Base-by-base conservation (phyloP, 2,888 invertebrate species). In the Alcis repandata region DNA sequence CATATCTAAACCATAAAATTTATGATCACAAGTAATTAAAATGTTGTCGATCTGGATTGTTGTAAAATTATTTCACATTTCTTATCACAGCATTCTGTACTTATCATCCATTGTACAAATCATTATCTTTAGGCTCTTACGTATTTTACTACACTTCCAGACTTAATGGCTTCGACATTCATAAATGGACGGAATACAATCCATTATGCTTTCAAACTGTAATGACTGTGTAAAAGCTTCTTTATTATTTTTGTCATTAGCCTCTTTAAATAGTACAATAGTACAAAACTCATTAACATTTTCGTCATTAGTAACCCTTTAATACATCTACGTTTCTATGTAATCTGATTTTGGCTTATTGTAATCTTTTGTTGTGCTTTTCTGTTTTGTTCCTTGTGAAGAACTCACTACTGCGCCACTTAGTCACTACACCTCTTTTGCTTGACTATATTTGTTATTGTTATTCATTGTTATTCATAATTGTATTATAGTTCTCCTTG, bases 121-220 rank as follows among this genome's bases (percentile, higher is more conserved):
- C 15, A 52, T 38, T 51, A 52, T 27, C 48, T 48, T n/a, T 4
- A 49, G n/a, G 33, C 22, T 9, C 19, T 8, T 4, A 10, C 3
- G 27, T 17, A 27, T 45, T 33, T 54, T 9, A 10, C 45, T 17
- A 32, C 17, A 13, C 22, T 17, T 17, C 32, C 9, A 53, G 9
- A 10, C 52, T 27, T 63, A 69, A 71, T 69, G 27, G 15, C 9
- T 63, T 36, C 54, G 67, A 69, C 64, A 69, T 67, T 65, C 53
- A 45, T 51, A 67, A 67, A 27, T 67, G 60, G 63, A 64, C 58
- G 40, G 7, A 15, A 57, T 32, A 46, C 45, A 43, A 41, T 32
- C 52, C 60, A 65, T 64, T 27, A 53, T 27, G 56, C 15, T 54
- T 56, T 46, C 10, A 45, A 40, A 36, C 36, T 43, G 32, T 53